Evolutionary conservation across 2,113 vertebrate species (phyloP).

Genomic region (Tauraco erythrolophus): DNA sequence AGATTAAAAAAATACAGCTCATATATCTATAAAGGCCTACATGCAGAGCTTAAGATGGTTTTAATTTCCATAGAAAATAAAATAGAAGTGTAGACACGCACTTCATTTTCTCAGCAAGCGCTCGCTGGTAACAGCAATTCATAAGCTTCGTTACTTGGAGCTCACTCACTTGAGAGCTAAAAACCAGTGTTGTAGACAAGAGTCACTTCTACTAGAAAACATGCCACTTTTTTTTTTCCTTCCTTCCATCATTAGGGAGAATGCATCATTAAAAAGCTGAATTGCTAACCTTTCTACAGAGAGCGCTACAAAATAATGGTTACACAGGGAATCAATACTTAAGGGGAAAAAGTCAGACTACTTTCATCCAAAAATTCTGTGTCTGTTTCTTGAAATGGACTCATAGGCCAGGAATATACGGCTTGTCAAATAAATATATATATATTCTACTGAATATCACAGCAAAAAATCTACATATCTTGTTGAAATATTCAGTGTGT

Average conservation of each 20-base stretch:
- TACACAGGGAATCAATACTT: neutral
- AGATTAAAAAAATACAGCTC: neutral
- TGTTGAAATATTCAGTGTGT: neutral
- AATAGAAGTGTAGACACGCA: neutral
- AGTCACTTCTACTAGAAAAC: neutral
- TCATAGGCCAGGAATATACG: neutral
- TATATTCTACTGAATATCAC: neutral
- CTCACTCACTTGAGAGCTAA: neutral
- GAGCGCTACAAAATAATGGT: neutral
- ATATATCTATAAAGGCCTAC: neutral
- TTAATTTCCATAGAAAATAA: neutral
- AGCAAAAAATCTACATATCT: neutral
- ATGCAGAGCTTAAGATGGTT: neutral
- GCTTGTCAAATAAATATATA: neutral
- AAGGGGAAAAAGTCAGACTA: neutral
- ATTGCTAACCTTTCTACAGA: neutral
- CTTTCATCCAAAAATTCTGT: neutral
- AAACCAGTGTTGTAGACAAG: neutral
- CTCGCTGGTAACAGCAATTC: conserved; percentile 1
- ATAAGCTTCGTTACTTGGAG: neutral
- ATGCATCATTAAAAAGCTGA: neutral
- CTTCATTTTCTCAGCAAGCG: conserved; percentile 32
- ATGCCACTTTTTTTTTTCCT: neutral
- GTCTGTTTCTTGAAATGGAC: neutral
- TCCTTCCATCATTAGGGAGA: neutral